These are phyloP conservation scores for Bucco capensis DNA, from an alignment of 2,113 vertebrate genomes.

Conservation along the genomic window DNA sequence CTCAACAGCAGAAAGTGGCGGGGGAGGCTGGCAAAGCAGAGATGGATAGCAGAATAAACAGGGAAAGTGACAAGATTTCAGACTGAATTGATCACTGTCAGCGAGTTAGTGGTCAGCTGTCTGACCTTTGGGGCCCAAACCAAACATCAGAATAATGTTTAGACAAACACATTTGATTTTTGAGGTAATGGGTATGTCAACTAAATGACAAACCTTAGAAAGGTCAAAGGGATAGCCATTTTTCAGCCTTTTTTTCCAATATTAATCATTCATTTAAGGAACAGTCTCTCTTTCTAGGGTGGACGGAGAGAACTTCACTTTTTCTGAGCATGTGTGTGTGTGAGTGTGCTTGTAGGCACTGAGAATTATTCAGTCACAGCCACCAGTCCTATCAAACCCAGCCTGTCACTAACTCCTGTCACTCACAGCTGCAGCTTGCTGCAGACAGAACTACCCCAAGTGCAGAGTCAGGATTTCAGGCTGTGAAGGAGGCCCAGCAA, in stretches of 20 bases:
- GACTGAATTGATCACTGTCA: constrained; percentile 85
- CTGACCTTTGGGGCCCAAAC: constrained; percentile 80
- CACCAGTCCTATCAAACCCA: neutral
- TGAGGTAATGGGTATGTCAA: constrained; percentile 86
- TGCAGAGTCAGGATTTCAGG: rapidly evolving
- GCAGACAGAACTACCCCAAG: neutral
- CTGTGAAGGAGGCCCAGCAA: neutral
- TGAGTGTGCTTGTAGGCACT: neutral
- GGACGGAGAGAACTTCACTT: neutral
- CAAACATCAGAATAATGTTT: constrained; percentile 85
- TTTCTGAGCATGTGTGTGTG: neutral
- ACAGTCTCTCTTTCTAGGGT: neutral
- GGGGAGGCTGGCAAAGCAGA: constrained; percentile 76
- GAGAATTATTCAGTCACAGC: neutral
- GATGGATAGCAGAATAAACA: constrained; percentile 83
- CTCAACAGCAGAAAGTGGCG: constrained; percentile 83
- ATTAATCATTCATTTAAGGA: constrained; percentile 75
- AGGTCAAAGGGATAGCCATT: constrained; percentile 83
- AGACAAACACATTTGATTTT: constrained; percentile 88
- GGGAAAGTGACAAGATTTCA: constrained; percentile 77
- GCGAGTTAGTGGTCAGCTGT: constrained; percentile 78
- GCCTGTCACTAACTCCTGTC: neutral
- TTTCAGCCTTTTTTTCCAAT: constrained; percentile 77
- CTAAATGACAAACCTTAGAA: constrained; percentile 83
- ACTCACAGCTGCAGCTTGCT: neutral